These are phyloP conservation scores for Eilema sororculum DNA, from an alignment of 2,888 invertebrate genomes.

Conservation along the genomic window DNA sequence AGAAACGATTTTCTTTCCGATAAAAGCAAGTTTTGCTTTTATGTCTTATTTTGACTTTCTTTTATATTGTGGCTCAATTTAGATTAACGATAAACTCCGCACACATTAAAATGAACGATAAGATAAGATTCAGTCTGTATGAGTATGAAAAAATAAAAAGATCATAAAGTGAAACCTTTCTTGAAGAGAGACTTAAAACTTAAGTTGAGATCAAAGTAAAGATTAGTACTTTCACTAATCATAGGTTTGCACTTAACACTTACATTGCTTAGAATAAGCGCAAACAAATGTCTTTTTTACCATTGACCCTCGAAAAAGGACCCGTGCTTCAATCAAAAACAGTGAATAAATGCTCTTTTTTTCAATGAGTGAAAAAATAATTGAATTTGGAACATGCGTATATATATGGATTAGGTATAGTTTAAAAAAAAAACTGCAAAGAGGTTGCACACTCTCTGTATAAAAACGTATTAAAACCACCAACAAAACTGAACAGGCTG, in stretches of 20 bases:
- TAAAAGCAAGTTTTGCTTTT: background rate
- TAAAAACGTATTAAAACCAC: too few species aligned
- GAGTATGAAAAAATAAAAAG: background rate
- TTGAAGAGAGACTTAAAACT: conserved; percentile 2
- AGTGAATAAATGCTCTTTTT: too few species aligned
- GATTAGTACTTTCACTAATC: conserved; percentile 13
- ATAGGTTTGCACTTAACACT: background rate
- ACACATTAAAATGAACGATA: background rate
- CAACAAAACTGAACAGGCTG: too few species aligned
- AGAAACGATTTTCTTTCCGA: background rate
- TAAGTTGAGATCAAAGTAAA: conserved; percentile 9
- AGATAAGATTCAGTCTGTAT: background rate
- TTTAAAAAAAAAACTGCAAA: too few species aligned
- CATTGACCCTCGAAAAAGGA: too few species aligned
- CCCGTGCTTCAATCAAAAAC: too few species aligned
- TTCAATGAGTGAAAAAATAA: too few species aligned
- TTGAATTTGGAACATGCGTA: too few species aligned
- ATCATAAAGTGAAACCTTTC: background rate
- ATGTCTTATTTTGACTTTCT: background rate
- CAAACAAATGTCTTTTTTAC: too few species aligned
- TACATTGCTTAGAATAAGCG: too few species aligned
- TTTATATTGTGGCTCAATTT: background rate
- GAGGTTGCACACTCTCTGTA: too few species aligned
- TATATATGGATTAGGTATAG: too few species aligned
- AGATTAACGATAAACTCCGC: background rate